A percentile compares a stretch with the other conserved stretches of the same genome.
Conservation (phyloP, 2,797 vertebrate species). For the Rhincodon typus region DNA sequence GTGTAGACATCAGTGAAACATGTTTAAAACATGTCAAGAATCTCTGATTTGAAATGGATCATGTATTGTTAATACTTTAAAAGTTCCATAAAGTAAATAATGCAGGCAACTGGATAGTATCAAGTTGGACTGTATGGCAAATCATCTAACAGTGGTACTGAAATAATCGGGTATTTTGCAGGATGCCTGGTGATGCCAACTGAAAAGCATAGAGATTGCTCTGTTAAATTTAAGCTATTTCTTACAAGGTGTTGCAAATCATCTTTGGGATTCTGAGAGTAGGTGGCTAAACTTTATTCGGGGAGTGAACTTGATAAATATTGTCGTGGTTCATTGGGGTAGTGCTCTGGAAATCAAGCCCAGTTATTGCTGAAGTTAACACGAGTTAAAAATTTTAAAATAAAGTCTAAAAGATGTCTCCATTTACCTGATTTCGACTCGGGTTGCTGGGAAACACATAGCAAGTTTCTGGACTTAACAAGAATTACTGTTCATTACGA, state of each 20-base stretch:
- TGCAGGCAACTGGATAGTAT: neutral
- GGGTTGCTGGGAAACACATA: too few species aligned
- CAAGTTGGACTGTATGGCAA: neutral
- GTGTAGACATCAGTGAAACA: neutral
- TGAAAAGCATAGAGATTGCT: neutral
- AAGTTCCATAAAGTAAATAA: neutral
- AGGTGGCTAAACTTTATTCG: neutral
- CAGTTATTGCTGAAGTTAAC: too few species aligned
- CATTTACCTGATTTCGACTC: too few species aligned
- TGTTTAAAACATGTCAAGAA: neutral
- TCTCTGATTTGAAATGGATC: neutral
- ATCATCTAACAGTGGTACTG: neutral
- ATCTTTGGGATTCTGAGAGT: neutral
- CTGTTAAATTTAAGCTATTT: too few species aligned
- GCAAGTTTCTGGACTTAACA: too few species aligned
- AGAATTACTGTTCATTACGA: too few species aligned
- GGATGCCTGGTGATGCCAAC: neutral
- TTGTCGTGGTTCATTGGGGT: neutral
- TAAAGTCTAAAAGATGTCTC: too few species aligned
- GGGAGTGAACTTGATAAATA: neutral
- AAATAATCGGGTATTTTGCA: neutral
- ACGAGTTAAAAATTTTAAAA: too few species aligned
- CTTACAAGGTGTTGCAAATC: neutral
- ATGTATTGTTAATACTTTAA: neutral
- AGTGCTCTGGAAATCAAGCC: neutral